These are phyloP conservation scores for Camponotus fellah DNA, from an alignment of 2,888 invertebrate species.

Conservation along the genomic window DNA sequence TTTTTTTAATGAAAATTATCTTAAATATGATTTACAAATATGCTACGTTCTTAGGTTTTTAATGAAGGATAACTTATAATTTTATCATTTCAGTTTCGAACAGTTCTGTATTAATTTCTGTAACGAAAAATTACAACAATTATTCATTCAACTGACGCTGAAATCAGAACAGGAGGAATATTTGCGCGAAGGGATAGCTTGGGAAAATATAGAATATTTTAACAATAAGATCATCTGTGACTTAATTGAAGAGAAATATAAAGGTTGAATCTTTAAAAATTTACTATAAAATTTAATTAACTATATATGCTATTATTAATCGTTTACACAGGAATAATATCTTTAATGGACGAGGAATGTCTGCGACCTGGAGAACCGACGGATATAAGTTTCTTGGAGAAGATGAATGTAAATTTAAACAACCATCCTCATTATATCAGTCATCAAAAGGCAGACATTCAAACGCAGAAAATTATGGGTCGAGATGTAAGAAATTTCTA, in stretches of 20 bases:
- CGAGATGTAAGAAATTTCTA: conserved; percentile 89
- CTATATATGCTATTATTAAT: background rate
- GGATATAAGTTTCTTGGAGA: conserved; percentile 93
- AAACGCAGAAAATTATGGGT: conserved; percentile 94
- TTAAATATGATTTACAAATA: background rate
- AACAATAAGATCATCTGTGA: conserved; percentile 98
- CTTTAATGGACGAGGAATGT: conserved; percentile 96
- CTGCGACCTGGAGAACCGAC: conserved; percentile 95
- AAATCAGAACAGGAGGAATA: conserved; percentile 98
- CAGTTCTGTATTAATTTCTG: conserved; percentile 99
- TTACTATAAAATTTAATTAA: background rate
- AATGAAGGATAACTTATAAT: background rate
- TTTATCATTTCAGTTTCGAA: conserved; percentile 89
- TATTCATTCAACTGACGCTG: conserved; percentile 96
- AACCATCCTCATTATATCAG: conserved; percentile 94
- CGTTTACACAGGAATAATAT: conserved; percentile 89
- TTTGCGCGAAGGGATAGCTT: conserved; percentile 95
- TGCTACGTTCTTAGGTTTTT: background rate
- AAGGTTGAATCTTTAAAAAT: conserved; percentile 87
- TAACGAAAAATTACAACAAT: conserved; percentile 97
- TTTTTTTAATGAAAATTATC: background rate
- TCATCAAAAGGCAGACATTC: conserved; percentile 92
- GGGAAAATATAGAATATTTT: conserved; percentile 96
- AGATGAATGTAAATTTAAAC: conserved; percentile 91
- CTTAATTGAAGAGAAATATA: conserved; percentile 95